These are phyloP conservation scores for Hymenochirus boettgeri DNA, from an alignment of 2,113 vertebrate species.

Conservation along the genomic window DNA sequence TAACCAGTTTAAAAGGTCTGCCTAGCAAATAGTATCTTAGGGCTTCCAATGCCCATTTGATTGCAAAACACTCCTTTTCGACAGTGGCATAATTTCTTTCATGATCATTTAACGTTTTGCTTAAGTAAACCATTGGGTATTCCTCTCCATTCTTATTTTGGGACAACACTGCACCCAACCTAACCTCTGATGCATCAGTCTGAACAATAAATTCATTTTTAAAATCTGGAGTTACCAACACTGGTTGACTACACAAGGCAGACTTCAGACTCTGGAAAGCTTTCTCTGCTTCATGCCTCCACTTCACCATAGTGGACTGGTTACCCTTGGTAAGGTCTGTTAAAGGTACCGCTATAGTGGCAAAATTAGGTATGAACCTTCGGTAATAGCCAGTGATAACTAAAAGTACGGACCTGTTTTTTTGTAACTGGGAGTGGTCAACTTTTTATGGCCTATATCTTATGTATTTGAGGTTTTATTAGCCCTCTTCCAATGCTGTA, in stretches of 20 bases:
- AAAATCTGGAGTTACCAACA: no score
- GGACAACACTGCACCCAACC: no score
- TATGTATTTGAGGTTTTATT: neutral
- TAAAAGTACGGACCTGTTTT: neutral
- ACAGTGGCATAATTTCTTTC: neutral
- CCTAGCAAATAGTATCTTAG: no score
- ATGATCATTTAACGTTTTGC: neutral
- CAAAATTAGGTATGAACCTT: slow-evolving; percentile 5
- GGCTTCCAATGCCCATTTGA: no score
- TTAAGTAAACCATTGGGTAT: neutral
- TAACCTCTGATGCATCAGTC: no score
- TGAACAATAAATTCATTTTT: no score
- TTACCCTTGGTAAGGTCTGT: neutral
- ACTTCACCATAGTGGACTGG: neutral
- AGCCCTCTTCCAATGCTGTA: neutral
- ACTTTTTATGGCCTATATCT: neutral
- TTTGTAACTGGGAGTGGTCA: neutral
- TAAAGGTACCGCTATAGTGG: neutral
- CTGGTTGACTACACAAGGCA: no score
- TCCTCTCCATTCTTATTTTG: neutral
- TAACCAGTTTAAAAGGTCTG: no score
- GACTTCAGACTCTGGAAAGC: neutral
- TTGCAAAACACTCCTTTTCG: neutral
- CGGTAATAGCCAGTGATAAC: neutral
- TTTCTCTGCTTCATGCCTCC: neutral